Percentiles rank a stretch among this genome's conserved stretches.
Evolutionary conservation across 2,797 vertebrate genomes (phyloP).

Genomic region (Onychomys arenicola): DNA sequence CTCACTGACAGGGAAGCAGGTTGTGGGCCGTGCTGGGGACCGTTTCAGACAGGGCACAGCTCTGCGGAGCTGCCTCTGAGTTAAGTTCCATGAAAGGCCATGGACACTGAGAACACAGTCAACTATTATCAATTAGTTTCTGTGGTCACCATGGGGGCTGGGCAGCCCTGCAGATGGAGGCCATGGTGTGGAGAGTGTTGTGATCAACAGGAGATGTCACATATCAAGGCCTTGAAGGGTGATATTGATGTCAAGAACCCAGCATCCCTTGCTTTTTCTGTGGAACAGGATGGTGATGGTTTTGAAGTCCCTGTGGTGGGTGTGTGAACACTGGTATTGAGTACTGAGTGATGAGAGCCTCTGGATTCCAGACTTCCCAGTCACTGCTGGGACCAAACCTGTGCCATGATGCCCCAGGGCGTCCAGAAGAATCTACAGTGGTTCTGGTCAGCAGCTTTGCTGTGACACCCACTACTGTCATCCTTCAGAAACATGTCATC

Average conservation of each 20-base stretch:
- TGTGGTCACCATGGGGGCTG: fast-evolving
- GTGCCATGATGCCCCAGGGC: no score
- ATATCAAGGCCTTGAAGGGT: neutral
- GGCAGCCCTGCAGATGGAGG: neutral
- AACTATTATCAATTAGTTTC: fast-evolving
- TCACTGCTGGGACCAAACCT: neutral
- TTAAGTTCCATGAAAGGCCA: no score
- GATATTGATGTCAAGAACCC: neutral
- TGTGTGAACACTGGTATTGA: neutral
- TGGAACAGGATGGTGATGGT: neutral
- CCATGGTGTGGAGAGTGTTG: fast-evolving
- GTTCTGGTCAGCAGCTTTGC: neutral
- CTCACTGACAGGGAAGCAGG: no score
- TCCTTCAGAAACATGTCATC: neutral
- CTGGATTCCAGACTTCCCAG: neutral
- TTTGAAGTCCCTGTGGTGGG: no score
- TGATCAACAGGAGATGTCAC: fast-evolving
- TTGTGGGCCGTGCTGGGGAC: fast-evolving
- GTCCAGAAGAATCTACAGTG: neutral
- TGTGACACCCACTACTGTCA: neutral
- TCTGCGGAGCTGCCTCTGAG: neutral
- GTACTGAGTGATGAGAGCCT: neutral
- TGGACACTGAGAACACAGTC: fast-evolving
- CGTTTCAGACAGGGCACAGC: neutral
- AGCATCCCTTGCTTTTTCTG: neutral